Percentiles rank a stretch among this genome's conserved stretches.
Evolutionary conservation across 2,113 vertebrate genomes (phyloP).

Genomic region (Percopsis transmontana): DNA sequence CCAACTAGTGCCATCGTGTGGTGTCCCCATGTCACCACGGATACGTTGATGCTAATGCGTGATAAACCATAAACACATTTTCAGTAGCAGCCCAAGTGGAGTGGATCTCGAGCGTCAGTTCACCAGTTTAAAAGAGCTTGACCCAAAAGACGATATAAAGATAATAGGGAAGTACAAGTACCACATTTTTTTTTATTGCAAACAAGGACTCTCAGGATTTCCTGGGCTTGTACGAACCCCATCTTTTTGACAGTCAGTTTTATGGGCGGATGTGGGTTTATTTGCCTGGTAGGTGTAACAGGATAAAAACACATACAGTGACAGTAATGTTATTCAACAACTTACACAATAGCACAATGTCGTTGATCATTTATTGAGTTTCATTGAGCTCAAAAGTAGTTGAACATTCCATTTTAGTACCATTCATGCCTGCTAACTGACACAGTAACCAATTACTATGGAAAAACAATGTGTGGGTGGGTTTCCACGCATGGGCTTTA

Average conservation of each 20-base stretch:
- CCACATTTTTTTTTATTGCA: too few relatives aligned
- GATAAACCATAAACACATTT: too few relatives aligned
- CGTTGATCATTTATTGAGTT: conserved; percentile 60
- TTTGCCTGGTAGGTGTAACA: background rate
- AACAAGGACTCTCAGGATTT: too few relatives aligned
- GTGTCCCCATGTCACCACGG: background rate
- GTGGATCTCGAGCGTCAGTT: too few relatives aligned
- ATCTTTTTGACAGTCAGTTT: too few relatives aligned
- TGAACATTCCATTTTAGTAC: conserved; percentile 44
- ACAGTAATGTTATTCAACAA: background rate
- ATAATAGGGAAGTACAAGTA: too few relatives aligned
- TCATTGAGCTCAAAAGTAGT: conserved; percentile 25
- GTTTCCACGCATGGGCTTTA: background rate
- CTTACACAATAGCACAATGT: background rate
- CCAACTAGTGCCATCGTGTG: conserved; percentile 7
- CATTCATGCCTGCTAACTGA: conserved; percentile 44
- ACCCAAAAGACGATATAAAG: too few relatives aligned
- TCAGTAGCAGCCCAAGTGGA: too few relatives aligned
- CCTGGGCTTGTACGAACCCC: too few relatives aligned
- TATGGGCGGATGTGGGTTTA: background rate
- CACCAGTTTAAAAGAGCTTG: too few relatives aligned
- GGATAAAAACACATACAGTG: background rate
- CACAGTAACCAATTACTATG: conserved; percentile 36
- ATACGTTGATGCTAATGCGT: too few relatives aligned
- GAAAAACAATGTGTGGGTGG: conserved; percentile 13